Percentiles rank a stretch among this genome's conserved stretches.
Evolutionary conservation across 1,140 invertebrate genomes (phyloP).

Genomic region (silkworm (Bombyx mori)): ASM3026992v2 NC_085118.1:12051001-12051500

Average conservation of each 20-base stretch:
- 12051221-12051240: constrained; percentile 58
- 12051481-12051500: too few relatives aligned
- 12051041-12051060: too few relatives aligned
- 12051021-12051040: too few relatives aligned
- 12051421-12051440: constrained; percentile 17
- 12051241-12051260: constrained; percentile 45
- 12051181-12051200: constrained; percentile 13
- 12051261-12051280: constrained; percentile 63
- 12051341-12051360: constrained; percentile 8
- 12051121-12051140: too few relatives aligned
- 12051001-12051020: too few relatives aligned
- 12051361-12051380: constrained; percentile 25
- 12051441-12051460: too few relatives aligned
- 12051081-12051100: too few relatives aligned
- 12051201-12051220: constrained; percentile 41
- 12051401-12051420: constrained; percentile 34
- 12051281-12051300: constrained; percentile 34
- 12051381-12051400: constrained; percentile 29
- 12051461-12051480: too few relatives aligned
- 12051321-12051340: constrained; percentile 37
- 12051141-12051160: too few relatives aligned
- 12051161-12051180: too few relatives aligned
- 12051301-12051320: constrained; percentile 20
- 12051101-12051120: too few relatives aligned
- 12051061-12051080: too few relatives aligned